These are phyloP conservation scores for Porites australiensis DNA, from an alignment of 64 coral and sea anemone species.

Conservation along the genomic window DNA sequence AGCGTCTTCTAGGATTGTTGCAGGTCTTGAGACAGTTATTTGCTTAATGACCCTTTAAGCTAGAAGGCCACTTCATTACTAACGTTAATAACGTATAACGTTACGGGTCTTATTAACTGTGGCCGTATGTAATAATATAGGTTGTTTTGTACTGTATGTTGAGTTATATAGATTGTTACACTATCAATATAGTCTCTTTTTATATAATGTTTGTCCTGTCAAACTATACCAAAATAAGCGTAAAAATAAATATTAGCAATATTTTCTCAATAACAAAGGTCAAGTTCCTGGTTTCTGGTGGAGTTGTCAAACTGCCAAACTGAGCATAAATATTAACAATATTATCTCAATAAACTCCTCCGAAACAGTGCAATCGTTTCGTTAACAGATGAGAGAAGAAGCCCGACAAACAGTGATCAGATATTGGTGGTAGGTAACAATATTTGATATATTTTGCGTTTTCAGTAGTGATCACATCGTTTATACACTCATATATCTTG, in stretches of 20 bases:
- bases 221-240: neutral
- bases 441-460: neutral
- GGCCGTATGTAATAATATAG: too few species aligned
- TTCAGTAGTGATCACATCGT: neutral
- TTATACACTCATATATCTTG: neutral
- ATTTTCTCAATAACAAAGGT: neutral
- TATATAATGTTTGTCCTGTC: neutral
- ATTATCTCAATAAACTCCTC: neutral
- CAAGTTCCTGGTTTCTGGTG: neutral
- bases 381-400: neutral
- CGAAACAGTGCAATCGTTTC: neutral
- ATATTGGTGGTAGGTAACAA: neutral
- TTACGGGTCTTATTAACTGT: too few species aligned
- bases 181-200: neutral
- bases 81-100: too few species aligned
- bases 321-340: neutral
- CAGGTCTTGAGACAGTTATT: too few species aligned
- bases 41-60: too few species aligned
- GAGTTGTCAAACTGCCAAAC: neutral
- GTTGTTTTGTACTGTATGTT: too few species aligned
- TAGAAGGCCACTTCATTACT: too few species aligned
- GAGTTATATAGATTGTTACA: neutral
- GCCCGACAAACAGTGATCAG: neutral
- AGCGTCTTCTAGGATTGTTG: too few species aligned
- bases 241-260: neutral